Conservation (phyloP, 2,888 invertebrate genomes). For the Theodoxus fluviatilis region DNA sequence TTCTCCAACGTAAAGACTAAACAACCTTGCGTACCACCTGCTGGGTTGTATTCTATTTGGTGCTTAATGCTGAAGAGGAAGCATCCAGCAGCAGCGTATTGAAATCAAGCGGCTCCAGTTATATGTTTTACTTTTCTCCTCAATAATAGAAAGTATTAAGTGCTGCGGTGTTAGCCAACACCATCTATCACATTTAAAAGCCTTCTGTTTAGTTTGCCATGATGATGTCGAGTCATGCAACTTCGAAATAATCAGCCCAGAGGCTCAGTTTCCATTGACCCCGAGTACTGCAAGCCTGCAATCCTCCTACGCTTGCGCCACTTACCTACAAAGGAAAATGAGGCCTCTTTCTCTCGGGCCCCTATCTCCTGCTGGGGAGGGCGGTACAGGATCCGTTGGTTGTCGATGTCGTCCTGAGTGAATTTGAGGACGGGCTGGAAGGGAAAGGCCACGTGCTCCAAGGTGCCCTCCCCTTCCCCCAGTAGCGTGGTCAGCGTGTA, state of each 20-base stretch:
- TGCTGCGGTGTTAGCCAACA: too few relatives aligned
- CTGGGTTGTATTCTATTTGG: too few relatives aligned
- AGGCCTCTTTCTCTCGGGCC: slow-evolving; percentile 41
- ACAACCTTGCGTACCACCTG: too few relatives aligned
- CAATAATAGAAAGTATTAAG: too few relatives aligned
- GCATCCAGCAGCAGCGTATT: too few relatives aligned
- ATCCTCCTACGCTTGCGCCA: too few relatives aligned
- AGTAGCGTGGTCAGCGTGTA: slow-evolving; percentile 48
- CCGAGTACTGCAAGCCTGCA: too few relatives aligned
- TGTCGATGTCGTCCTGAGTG: slow-evolving; percentile 58
- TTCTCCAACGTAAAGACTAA: too few relatives aligned
- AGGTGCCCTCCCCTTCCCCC: slow-evolving; percentile 44
- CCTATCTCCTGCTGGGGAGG: slow-evolving; percentile 52
- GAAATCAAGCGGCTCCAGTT: too few relatives aligned
- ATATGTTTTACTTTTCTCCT: too few relatives aligned
- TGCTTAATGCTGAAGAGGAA: too few relatives aligned
- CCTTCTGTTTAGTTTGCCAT: not conserved
- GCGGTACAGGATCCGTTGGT: slow-evolving; percentile 55
- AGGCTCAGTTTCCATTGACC: not conserved
- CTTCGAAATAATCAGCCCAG: not conserved
- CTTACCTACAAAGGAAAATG: slow-evolving; percentile 54
- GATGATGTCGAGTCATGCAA: not conserved
- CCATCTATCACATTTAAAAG: not conserved
- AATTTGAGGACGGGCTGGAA: slow-evolving; percentile 48
- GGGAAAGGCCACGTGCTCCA: slow-evolving; percentile 53